Evolutionary conservation across 2,797 vertebrate genomes (phyloP), one percentile per base, ranked within the genome.

Genomic region (Myotis findleyi): DNA sequence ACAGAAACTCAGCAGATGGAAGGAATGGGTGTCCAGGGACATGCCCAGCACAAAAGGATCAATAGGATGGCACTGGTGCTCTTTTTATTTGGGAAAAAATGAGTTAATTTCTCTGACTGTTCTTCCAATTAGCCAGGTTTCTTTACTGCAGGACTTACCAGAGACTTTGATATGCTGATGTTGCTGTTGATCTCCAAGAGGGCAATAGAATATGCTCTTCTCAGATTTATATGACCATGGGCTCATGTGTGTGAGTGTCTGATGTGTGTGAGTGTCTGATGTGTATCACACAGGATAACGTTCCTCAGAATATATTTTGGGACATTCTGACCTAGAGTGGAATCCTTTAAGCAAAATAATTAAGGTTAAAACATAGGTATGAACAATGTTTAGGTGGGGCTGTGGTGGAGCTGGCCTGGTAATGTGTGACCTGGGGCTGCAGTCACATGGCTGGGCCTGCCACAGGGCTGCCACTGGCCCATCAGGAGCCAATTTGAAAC

Each of bases 271-370:
- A 33, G 33, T 33, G 9, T 73, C 27, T 76, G 57, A 49, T 64
- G 76, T 59, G 47, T 82, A 89, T 51, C 80, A 87, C 23, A 23
- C 1, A 92, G 71, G 59, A 69, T 79, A 13, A 85, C 77, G 7
- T 59, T 73, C 77, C n/a, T 47, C n/a, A 72, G 57, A 51, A 59
- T 30, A 10, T 41, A 75, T 83, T 86, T 96, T 68, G 75, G 69
- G 72, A 87, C 75, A 93, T 71, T 69, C 5, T 80, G 89, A 12
- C 73, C 36, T 62, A 12, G 20, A 53, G 51, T 36, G 69, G 80
- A 93, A 64, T 53, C 47, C 49, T 68, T 83, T 21, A 85, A 33
- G 20, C 13, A 89, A 77, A 57, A 53, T 21, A 85, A 41, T 59
- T n/a, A 77, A 16, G 33, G 82, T 55, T 68, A 55, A 57, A 80